Conservation (phyloP, 2,113 vertebrate species). For the Plotosus lineatus region DNA sequence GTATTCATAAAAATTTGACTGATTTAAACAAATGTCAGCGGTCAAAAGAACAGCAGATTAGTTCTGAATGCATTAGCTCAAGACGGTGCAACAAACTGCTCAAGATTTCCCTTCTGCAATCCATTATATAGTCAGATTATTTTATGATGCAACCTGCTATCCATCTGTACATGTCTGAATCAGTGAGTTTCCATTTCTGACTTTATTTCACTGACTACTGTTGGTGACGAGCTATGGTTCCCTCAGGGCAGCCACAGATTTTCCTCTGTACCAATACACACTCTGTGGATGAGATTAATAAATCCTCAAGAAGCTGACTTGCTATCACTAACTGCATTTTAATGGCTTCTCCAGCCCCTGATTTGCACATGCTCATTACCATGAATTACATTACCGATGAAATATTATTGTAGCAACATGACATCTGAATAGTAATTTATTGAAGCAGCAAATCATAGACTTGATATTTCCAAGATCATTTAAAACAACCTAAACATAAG, state of each 20-base stretch:
- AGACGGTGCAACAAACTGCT: conserved; percentile 8
- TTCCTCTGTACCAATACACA: conserved; percentile 11
- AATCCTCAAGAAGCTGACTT: conserved; percentile 35
- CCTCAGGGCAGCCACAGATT: conserved; percentile 25
- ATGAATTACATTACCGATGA: conserved; percentile 27
- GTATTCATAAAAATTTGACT: conserved; percentile 5
- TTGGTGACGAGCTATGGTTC: conserved; percentile 8
- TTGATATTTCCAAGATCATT: not conserved
- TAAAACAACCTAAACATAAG: conserved; percentile 1
- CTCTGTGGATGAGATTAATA: conserved; percentile 34
- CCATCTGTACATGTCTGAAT: not conserved
- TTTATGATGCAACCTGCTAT: not conserved
- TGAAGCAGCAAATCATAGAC: conserved; percentile 6
- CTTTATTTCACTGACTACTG: conserved; percentile 20
- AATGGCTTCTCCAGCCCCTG: not conserved
- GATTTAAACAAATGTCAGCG: conserved; percentile 8
- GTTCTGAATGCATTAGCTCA: conserved; percentile 7
- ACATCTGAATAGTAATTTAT: conserved; percentile 31
- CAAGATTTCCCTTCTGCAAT: not conserved
- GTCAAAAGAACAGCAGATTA: not conserved
- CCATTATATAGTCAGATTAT: not conserved
- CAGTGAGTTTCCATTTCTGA: conserved; percentile 8
- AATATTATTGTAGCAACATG: conserved; percentile 11
- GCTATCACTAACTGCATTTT: conserved; percentile 5
- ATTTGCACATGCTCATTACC: conserved; percentile 57